Base-by-base conservation (phyloP, 2,113 vertebrate genomes). In the Tenrec ecaudatus region DNA sequence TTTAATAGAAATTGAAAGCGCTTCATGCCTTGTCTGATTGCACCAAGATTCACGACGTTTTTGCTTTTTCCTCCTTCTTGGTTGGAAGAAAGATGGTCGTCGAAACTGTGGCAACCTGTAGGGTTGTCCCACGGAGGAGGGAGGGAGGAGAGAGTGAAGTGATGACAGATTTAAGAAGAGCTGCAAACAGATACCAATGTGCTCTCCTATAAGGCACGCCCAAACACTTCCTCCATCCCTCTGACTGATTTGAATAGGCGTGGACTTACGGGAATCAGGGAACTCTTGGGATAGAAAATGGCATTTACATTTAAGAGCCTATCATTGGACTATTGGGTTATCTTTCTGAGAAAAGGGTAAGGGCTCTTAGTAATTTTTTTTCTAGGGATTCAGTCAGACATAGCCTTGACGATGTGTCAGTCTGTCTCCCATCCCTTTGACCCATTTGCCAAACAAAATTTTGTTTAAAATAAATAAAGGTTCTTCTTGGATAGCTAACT, bases 1-100 rank as follows among this genome's bases (percentile, higher is more conserved):
- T 99, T 99, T 66, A 99, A 98, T 60, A 99, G 98, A 95, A 99
- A 99, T 96, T 99, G 99, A 95, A 99, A 99, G 88, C 99, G 98
- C 95, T 99, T 99, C 99, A 99, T 99, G 92, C 99, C 99, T 98
- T 99, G 99, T 40, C 99, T 98, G 94, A 99, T 99, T 19, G 99
- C 99, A 75, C 99, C 99, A 95, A 99, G 97, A 96, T 99, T 99
- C 96, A 99, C 99, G 92, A 99, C 98, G 0, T 99, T 99, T 98
- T 99, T 99, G 97, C 99, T 99, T 98, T 99, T 99, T 94, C 99
- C 99, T 73, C 98, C 98, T 86, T 99, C 99, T 96, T 99, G 99
- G 90, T 98, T 99, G 95, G 99, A 98, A 80, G 98, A 96, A 23
- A 99, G 98, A 53, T 99, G 99, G 97, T 99, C 99, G 62, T 99